Percentiles rank a stretch among this genome's conserved stretches.
These are phyloP conservation scores for Lathamus discolor DNA, from an alignment of 2,113 vertebrate species.

Conservation along the genomic window DNA sequence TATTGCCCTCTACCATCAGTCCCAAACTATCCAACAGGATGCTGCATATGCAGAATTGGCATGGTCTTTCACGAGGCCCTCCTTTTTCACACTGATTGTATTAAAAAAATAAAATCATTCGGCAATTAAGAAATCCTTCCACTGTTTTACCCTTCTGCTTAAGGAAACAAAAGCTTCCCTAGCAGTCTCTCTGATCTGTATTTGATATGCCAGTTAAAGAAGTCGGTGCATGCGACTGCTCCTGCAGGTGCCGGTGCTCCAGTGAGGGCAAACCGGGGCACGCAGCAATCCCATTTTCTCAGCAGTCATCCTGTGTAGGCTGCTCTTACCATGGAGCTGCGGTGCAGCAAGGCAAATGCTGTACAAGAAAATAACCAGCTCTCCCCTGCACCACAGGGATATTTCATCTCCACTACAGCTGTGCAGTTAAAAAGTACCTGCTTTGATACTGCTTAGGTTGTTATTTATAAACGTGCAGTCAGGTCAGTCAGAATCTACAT, in stretches of 20 bases:
- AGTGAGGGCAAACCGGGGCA: rapidly evolving
- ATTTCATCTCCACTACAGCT: not conserved
- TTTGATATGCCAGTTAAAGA: not conserved
- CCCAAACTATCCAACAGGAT: not conserved
- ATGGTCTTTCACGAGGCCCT: not conserved
- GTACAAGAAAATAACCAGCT: not conserved
- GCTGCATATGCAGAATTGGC: not conserved
- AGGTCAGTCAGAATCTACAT: not conserved
- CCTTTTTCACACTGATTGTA: not conserved
- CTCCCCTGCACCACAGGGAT: rapidly evolving
- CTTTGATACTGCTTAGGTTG: not conserved
- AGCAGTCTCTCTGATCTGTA: not conserved
- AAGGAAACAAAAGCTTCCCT: not conserved
- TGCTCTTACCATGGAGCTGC: not conserved
- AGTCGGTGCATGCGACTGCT: not conserved
- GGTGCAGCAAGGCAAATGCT: not conserved
- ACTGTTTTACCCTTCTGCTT: not conserved
- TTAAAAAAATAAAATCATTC: not conserved
- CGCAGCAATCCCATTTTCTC: not conserved
- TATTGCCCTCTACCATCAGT: not conserved
- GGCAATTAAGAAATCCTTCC: not conserved
- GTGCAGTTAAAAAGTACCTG: not conserved
- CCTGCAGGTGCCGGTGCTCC: not conserved
- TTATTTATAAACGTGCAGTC: not conserved
- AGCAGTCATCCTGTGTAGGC: rapidly evolving